Percentiles rank a stretch among this genome's conserved stretches.
Evolutionary conservation across 2,113 vertebrate genomes (phyloP).

Genomic region (Cyprinodon variegatus): DNA sequence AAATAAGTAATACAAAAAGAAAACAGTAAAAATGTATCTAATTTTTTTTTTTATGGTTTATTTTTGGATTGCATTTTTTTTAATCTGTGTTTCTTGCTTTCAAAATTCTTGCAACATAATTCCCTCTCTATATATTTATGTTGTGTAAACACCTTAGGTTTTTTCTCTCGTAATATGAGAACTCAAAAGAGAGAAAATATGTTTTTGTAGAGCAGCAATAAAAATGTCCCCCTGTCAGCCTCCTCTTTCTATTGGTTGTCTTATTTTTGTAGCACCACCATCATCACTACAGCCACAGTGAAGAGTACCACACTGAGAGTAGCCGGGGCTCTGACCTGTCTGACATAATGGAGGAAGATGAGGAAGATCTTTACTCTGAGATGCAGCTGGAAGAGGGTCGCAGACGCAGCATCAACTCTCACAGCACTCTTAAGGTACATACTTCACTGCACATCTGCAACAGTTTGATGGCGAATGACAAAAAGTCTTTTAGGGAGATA

Average conservation of each 20-base stretch:
- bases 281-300: constrained; percentile 89
- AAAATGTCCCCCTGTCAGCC: background rate
- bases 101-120: too few species aligned
- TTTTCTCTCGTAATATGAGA: too few species aligned
- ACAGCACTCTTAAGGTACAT: constrained; percentile 92
- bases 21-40: too few species aligned
- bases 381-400: constrained; percentile 96
- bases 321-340: constrained; percentile 96
- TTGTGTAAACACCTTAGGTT: too few species aligned
- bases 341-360: constrained; percentile 98
- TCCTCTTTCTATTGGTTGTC: background rate
- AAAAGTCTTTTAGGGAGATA: constrained; percentile 6
- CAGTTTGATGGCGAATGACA: constrained; percentile 2
- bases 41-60: too few species aligned
- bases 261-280: constrained; percentile 79
- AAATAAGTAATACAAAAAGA: too few species aligned
- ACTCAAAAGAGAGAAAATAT: too few species aligned
- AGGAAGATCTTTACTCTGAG: constrained; percentile 96
- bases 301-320: constrained; percentile 96
- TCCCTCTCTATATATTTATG: too few species aligned
- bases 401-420: constrained; percentile 88
- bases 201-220: too few species aligned
- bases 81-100: too few species aligned
- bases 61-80: too few species aligned
- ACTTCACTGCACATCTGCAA: constrained; percentile 21